Conservation (phyloP, 2,888 invertebrate species). For the Boloria selene region DNA sequence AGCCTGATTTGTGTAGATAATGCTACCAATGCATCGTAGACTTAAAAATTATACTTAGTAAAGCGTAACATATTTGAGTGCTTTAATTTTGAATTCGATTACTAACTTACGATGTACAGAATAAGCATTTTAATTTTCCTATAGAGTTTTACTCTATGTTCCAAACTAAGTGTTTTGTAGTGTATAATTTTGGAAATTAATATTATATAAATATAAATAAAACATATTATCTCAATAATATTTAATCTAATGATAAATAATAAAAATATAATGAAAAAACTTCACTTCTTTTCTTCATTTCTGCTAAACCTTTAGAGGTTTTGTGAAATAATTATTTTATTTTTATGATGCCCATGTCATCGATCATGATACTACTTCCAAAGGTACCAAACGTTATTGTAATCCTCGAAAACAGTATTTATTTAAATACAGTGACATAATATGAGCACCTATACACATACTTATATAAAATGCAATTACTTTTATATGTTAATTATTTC, state of each 20-base stretch:
- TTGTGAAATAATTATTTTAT: too few relatives aligned
- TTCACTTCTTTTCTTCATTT: too few relatives aligned
- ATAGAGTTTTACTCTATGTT: constrained; percentile 10
- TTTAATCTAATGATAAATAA: too few relatives aligned
- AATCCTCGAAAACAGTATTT: background rate
- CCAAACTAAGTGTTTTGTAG: constrained; percentile 5
- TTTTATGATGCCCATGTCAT: too few relatives aligned
- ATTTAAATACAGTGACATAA: background rate
- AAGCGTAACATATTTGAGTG: constrained; percentile 17
- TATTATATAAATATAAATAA: background rate
- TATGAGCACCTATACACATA: constrained; percentile 17
- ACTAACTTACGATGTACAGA: constrained; percentile 3
- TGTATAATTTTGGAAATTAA: constrained; percentile 1
- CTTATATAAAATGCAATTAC: constrained; percentile 13
- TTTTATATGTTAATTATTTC: constrained; percentile 26
- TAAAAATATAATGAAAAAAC: too few relatives aligned
- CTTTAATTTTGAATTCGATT: constrained; percentile 8
- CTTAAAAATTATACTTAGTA: constrained; percentile 12
- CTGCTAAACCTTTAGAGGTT: too few relatives aligned
- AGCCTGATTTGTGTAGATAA: constrained; percentile 3
- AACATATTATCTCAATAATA: too few relatives aligned
- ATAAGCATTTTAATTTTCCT: constrained; percentile 13
- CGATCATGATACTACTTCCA: too few relatives aligned
- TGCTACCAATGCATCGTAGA: background rate
- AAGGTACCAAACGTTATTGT: too few relatives aligned